Evolutionary conservation across 2,113 vertebrate genomes (phyloP).

Genomic region (Pipra filicauda): DNA sequence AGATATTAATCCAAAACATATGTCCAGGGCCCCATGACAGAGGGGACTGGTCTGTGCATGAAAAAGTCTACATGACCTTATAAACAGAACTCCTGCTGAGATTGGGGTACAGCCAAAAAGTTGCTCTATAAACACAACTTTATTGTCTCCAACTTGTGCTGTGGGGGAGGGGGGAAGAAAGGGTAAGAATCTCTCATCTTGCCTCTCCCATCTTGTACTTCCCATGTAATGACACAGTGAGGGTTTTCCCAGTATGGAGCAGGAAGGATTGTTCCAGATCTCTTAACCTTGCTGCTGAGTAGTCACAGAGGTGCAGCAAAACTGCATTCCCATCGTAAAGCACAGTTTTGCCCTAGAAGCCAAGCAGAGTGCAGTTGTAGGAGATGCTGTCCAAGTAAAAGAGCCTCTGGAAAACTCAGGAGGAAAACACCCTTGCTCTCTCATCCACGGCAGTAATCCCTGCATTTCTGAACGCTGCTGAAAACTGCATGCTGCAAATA

Average conservation of each 20-base stretch:
- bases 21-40: neutral
- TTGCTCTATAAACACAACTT: neutral
- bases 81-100: neutral
- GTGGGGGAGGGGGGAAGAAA: rapidly evolving
- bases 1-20: neutral
- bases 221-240: neutral
- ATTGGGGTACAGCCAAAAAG: neutral
- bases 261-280: neutral
- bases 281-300: neutral
- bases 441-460: neutral
- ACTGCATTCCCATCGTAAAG: neutral
- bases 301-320: neutral
- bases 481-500: neutral
- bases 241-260: neutral
- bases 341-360: neutral
- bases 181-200: neutral
- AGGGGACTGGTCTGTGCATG: neutral
- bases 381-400: neutral
- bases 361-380: neutral
- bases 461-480: neutral
- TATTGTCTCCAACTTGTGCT: neutral
- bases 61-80: neutral
- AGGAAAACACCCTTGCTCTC: neutral
- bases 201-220: neutral
- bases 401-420: neutral